Conservation (phyloP, 2,888 invertebrate species). For the Podabrus alpinus region DNA sequence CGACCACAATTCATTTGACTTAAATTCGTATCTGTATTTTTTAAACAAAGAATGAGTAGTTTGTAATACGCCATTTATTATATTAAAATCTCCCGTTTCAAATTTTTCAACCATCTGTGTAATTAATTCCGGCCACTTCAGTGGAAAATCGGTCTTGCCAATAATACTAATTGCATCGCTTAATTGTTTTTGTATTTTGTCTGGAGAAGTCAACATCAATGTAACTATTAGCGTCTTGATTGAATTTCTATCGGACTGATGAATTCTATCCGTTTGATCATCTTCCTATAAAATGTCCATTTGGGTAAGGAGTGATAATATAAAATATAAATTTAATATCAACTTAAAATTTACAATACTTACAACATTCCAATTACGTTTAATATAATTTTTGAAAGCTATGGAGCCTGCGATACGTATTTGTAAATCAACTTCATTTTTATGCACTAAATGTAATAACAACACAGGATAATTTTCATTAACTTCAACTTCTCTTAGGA, state of each 20-base stretch:
- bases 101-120: constrained; percentile 94
- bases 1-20: constrained; percentile 91
- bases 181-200: constrained; percentile 88
- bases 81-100: constrained; percentile 85
- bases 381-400: no score
- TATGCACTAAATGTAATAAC: no score
- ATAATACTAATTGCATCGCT: constrained; percentile 96
- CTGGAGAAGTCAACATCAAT: constrained; percentile 90
- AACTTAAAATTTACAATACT: no score
- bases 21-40: constrained; percentile 93
- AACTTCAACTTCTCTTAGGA: constrained; percentile 85
- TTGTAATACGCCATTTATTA: constrained; percentile 91
- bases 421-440: no score
- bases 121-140: constrained; percentile 93
- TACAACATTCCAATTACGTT: no score
- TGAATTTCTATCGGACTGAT: constrained; percentile 74
- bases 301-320: no score
- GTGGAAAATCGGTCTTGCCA: constrained; percentile 95
- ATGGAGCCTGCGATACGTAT: no score
- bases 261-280: constrained; percentile 79
- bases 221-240: constrained; percentile 88
- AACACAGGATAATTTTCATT: constrained; percentile 89
- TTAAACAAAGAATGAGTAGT: constrained; percentile 97
- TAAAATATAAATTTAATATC: no score
- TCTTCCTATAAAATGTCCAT: constrained; percentile 58